These are phyloP conservation scores for Battus philenor DNA, from an alignment of 1,140 invertebrate genomes.

Conservation along the genomic window DNA sequence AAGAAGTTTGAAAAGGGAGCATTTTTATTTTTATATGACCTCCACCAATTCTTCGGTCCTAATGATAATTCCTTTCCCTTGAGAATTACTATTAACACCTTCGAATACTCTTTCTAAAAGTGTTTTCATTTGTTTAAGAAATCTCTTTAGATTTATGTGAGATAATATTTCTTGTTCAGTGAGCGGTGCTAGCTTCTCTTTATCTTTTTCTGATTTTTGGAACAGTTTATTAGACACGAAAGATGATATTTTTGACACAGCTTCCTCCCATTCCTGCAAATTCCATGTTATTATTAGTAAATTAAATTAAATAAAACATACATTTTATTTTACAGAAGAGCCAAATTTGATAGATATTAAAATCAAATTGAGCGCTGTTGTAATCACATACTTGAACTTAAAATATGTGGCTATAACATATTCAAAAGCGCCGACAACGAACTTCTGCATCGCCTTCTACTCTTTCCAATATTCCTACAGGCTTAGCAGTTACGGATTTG, in stretches of 20 bases:
- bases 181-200: constrained; percentile 54
- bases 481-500: too few relatives aligned
- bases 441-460: too few relatives aligned
- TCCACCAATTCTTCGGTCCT: constrained; percentile 62
- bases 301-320: too few relatives aligned
- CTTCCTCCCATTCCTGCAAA: constrained; percentile 62
- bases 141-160: constrained; percentile 52
- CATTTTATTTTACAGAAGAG: too few relatives aligned
- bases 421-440: too few relatives aligned
- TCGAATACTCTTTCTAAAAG: constrained; percentile 51
- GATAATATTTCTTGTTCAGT: constrained; percentile 60
- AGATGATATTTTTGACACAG: constrained; percentile 44
- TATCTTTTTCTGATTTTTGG: constrained; percentile 61
- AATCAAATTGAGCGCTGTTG: too few relatives aligned
- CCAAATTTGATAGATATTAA: too few relatives aligned
- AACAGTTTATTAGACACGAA: constrained; percentile 56
- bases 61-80: constrained; percentile 22
- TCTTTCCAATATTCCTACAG: too few relatives aligned
- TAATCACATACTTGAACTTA: too few relatives aligned
- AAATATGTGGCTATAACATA: too few relatives aligned
- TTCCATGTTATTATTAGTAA: too few relatives aligned
- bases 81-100: constrained; percentile 1
- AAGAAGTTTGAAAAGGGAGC: too few relatives aligned
- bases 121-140: constrained; percentile 53
- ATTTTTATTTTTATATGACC: constrained; percentile 43